A percentile compares a stretch with the other conserved stretches of the same genome.
Conservation (phyloP, 2,888 invertebrate genomes). For the Eupithecia pulchellata region DNA sequence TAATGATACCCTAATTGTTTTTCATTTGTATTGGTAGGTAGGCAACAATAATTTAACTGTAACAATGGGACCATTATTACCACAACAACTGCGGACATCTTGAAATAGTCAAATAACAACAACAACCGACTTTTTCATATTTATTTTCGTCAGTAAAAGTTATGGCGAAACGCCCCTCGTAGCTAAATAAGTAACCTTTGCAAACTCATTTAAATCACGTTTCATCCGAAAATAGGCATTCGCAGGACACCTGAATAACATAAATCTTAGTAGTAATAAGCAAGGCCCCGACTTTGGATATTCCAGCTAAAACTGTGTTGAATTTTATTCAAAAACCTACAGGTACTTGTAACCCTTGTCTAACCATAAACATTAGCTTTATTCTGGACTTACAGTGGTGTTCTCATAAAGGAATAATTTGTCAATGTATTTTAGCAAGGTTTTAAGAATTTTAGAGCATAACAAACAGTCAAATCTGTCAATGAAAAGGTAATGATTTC, state of each 20-base stretch:
- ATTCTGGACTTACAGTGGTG: not conserved
- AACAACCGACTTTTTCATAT: conserved; percentile 20
- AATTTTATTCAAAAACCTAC: not conserved
- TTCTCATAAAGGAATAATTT: not conserved
- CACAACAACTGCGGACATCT: not conserved
- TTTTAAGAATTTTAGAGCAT: not conserved
- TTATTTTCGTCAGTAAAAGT: conserved; percentile 40
- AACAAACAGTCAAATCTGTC: not conserved
- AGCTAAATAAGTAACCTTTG: conserved; percentile 49
- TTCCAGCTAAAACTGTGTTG: not conserved
- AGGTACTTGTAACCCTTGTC: not conserved
- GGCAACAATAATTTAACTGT: too few species aligned
- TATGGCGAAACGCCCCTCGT: conserved; percentile 44
- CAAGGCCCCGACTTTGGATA: not conserved
- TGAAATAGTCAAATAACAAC: conserved; percentile 4
- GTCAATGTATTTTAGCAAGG: not conserved
- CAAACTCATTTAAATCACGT: conserved; percentile 60
- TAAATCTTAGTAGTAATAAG: conserved; percentile 52
- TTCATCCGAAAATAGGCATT: conserved; percentile 53
- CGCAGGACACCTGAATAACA: conserved; percentile 59
- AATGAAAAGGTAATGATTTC: not conserved
- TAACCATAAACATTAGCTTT: too few species aligned
- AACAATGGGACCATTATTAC: too few species aligned
- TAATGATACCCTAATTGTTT: too few species aligned
- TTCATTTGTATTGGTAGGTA: too few species aligned